Percentiles rank a stretch among this genome's conserved stretches.
phyloP scores from a whole-genome alignment of 1,140 invertebrate species.

The Procambarus clarkii region DNA sequence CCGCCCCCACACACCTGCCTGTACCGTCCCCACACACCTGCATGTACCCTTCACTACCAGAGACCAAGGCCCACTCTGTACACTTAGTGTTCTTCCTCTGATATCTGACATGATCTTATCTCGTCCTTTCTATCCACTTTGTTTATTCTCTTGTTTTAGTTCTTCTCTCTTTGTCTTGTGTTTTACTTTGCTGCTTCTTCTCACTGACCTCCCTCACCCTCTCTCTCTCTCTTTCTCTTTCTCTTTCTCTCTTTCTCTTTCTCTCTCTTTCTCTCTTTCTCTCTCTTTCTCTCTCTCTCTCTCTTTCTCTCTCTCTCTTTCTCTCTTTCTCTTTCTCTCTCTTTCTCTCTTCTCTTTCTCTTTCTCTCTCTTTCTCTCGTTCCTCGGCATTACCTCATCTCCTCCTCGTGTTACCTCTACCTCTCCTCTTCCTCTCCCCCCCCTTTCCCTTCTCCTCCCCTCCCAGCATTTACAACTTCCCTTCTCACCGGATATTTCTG shows the following conservation, averaged over 20 bases:
- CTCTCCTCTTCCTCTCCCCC: no score
- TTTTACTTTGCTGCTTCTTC: neutral
- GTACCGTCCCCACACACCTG: neutral
- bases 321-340: no score
- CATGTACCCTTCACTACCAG: no score
- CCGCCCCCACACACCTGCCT: neutral
- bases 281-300: constrained; percentile 35
- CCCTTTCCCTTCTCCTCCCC: no score
- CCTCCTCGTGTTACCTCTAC: neutral
- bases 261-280: constrained; percentile 8
- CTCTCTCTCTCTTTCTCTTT: neutral
- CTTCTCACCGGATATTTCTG: no score
- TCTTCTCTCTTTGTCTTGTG: neutral
- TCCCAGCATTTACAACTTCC: no score
- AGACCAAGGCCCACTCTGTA: neutral
- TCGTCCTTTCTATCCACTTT: neutral
- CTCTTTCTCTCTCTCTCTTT: constrained; percentile 42
- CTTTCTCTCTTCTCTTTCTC: no score
- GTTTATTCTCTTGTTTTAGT: neutral
- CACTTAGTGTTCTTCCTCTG: no score
- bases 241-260: neutral
- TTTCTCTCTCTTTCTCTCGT: no score
- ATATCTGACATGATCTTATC: no score
- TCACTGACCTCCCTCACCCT: neutral
- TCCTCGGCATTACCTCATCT: no score